phyloP scores from a whole-genome alignment of 2,797 vertebrate genomes.

The Myotis findleyi region DNA sequence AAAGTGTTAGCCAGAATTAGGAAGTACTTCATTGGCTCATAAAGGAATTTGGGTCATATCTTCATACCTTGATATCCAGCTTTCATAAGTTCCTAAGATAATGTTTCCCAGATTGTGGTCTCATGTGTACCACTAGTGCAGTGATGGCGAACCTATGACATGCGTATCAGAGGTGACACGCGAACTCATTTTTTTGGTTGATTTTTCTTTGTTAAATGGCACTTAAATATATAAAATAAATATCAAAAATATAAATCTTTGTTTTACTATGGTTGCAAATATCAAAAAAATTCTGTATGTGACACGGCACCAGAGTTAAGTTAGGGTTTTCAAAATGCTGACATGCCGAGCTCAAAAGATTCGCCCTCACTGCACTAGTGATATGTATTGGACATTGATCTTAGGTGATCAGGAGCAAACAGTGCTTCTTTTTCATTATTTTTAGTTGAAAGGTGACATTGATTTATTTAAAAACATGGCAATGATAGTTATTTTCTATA shows the following conservation, averaged over 20 bases:
- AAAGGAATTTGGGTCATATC: background rate
- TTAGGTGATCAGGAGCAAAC: slow-evolving; percentile 31
- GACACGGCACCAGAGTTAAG: too few species aligned
- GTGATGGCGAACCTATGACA: too few species aligned
- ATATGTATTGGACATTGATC: background rate
- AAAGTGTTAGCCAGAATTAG: background rate
- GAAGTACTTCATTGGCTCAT: background rate
- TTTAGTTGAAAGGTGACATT: background rate
- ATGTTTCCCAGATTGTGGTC: background rate
- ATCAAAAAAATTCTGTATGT: too few species aligned
- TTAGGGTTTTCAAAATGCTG: too few species aligned
- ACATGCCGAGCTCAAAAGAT: too few species aligned
- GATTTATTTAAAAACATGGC: background rate
- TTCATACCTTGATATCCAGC: background rate
- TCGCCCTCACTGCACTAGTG: background rate
- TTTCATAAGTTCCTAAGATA: background rate
- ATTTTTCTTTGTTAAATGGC: too few species aligned
- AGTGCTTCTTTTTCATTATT: background rate
- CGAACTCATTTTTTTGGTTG: too few species aligned
- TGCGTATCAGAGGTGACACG: too few species aligned
- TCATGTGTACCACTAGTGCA: background rate
- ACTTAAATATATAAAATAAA: too few species aligned
- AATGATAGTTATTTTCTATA: slow-evolving; percentile 10
- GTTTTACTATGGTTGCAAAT: too few species aligned
- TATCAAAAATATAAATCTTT: too few species aligned